Evolutionary conservation across 2,113 vertebrate species (phyloP).

Genomic region (Haliaeetus leucogaster): DNA sequence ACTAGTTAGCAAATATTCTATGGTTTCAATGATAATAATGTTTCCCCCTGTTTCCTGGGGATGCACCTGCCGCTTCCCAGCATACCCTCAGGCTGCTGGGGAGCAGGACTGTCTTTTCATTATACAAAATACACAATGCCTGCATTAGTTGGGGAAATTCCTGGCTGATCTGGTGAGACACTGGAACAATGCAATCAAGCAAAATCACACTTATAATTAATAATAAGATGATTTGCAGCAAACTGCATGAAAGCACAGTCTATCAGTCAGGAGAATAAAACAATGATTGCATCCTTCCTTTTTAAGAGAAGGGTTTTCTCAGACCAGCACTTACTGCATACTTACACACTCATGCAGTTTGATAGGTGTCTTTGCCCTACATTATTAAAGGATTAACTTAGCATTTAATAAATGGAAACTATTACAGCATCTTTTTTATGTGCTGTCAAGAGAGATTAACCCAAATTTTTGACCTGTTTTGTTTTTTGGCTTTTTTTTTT

Average conservation of each 20-base stretch:
- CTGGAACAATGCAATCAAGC: neutral
- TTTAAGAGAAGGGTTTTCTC: neutral
- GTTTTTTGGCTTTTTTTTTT: neutral
- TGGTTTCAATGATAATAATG: neutral
- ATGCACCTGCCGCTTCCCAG: neutral
- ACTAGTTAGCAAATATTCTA: neutral
- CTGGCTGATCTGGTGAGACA: neutral
- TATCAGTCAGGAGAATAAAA: neutral
- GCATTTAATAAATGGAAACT: constrained; percentile 1
- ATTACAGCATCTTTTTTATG: neutral
- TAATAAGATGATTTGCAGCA: neutral
- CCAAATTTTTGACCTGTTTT: neutral
- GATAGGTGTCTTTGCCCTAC: neutral
- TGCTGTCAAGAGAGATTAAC: constrained; percentile 24
- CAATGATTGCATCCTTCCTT: neutral
- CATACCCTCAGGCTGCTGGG: neutral
- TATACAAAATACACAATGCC: neutral
- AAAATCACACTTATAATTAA: neutral
- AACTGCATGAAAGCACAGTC: neutral
- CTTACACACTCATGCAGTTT: neutral
- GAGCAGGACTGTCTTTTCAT: neutral
- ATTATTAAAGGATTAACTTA: neutral
- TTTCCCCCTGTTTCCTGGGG: neutral
- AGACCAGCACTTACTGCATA: neutral
- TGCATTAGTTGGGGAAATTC: neutral